phyloP scores from a whole-genome alignment of 2,113 vertebrate genomes.

The Percina caprodes region DNA sequence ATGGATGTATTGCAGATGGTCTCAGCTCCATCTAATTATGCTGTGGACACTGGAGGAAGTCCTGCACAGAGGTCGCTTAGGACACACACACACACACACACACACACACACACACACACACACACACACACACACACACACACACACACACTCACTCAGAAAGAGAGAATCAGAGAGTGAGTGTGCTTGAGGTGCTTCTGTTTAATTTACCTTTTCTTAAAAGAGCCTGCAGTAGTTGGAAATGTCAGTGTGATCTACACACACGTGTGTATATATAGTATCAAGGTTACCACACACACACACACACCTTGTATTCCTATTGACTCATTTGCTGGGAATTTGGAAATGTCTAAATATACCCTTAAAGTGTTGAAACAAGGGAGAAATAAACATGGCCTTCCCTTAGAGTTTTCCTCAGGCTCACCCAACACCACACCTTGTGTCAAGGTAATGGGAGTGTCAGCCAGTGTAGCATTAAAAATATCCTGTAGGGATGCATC shows the following conservation, averaged over 20 bases:
- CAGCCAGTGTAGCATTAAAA: constrained; percentile 10
- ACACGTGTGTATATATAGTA: neutral
- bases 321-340: neutral
- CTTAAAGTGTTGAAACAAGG: neutral
- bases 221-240: constrained; percentile 38
- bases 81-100: constrained; percentile 41
- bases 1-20: constrained; percentile 81
- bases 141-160: constrained; percentile 8
- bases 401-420: neutral
- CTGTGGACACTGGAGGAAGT: constrained; percentile 76
- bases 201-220: constrained; percentile 55
- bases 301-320: neutral
- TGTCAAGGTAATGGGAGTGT: constrained; percentile 18
- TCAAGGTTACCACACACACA: constrained; percentile 33
- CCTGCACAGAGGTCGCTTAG: constrained; percentile 69
- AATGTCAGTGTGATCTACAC: constrained; percentile 39
- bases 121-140: constrained; percentile 37
- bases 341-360: neutral
- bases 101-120: constrained; percentile 15
- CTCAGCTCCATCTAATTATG: constrained; percentile 76
- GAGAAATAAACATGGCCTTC: neutral
- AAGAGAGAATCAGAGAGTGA: constrained; percentile 18
- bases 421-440: neutral
- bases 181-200: constrained; percentile 44
- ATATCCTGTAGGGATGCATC: constrained; percentile 26